These are phyloP conservation scores for Sorex fumeus DNA, from an alignment of 2,113 vertebrate genomes.

Conservation along the genomic window DNA sequence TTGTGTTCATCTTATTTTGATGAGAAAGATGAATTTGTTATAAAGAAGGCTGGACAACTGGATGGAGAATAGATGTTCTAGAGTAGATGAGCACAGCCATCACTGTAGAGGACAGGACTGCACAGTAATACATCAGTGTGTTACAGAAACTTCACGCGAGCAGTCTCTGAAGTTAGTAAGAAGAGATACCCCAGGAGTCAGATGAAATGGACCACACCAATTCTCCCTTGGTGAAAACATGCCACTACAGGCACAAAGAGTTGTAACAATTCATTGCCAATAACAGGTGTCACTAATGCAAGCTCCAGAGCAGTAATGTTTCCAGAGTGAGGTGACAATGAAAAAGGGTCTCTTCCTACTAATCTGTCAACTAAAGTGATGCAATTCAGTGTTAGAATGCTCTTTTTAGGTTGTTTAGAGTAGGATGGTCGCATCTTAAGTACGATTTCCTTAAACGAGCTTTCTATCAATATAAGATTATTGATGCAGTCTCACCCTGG, in stretches of 20 bases:
- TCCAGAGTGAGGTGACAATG: not conserved
- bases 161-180: too few relatives aligned
- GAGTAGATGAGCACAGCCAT: not conserved
- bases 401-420: not conserved
- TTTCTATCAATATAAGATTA: not conserved
- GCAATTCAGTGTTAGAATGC: not conserved
- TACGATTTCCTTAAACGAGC: not conserved
- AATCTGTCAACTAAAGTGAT: not conserved
- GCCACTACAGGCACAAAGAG: not conserved
- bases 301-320: not conserved
- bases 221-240: not conserved
- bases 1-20: not conserved
- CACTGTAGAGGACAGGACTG: not conserved
- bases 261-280: not conserved
- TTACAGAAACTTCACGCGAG: too few relatives aligned
- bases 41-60: not conserved
- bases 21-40: slow-evolving; percentile 2
- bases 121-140: too few relatives aligned
- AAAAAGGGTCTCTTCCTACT: not conserved
- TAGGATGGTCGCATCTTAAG: not conserved
- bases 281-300: not conserved
- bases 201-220: not conserved
- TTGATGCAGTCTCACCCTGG: not conserved
- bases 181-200: too few relatives aligned
- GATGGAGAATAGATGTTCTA: not conserved